These are phyloP conservation scores for Apaloderma vittatum DNA, from an alignment of 2,113 vertebrate species.

Conservation along the genomic window DNA sequence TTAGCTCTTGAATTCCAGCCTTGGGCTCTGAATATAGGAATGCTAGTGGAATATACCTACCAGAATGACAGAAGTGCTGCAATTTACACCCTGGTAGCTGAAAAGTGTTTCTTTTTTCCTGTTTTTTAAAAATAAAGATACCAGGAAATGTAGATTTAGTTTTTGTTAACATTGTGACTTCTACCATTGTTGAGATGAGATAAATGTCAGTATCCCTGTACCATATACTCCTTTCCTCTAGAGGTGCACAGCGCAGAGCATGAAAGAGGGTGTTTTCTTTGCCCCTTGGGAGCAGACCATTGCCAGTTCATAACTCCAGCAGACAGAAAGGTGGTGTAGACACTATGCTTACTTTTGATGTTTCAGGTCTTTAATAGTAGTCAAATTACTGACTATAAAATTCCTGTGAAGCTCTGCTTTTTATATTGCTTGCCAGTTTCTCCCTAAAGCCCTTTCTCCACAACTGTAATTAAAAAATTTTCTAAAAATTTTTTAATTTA, in stretches of 20 bases:
- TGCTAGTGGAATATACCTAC: not conserved
- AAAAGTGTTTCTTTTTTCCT: not conserved
- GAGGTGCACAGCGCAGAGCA: not conserved
- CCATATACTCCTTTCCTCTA: not conserved
- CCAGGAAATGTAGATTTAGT: not conserved
- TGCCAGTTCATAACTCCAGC: not conserved
- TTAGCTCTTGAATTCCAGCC: not conserved
- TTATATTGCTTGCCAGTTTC: not conserved
- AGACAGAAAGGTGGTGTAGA: not conserved
- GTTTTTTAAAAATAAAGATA: not conserved
- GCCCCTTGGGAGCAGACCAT: not conserved
- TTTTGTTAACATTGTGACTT: not conserved
- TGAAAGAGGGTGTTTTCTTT: not conserved
- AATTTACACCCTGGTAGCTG: not conserved
- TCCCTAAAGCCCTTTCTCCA: not conserved
- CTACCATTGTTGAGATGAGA: not conserved
- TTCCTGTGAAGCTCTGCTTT: not conserved
- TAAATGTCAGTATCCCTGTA: not conserved
- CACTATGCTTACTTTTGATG: not conserved
- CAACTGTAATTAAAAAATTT: not conserved
- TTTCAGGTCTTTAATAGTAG: not conserved
- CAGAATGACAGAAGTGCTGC: not conserved
- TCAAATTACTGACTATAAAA: not conserved
- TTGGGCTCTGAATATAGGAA: not conserved
- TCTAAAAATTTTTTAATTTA: not conserved